A percentile compares a stretch with the other conserved stretches of the same genome.
phyloP scores from a whole-genome alignment of 2,888 invertebrate genomes.

The Nomada fucata region DNA sequence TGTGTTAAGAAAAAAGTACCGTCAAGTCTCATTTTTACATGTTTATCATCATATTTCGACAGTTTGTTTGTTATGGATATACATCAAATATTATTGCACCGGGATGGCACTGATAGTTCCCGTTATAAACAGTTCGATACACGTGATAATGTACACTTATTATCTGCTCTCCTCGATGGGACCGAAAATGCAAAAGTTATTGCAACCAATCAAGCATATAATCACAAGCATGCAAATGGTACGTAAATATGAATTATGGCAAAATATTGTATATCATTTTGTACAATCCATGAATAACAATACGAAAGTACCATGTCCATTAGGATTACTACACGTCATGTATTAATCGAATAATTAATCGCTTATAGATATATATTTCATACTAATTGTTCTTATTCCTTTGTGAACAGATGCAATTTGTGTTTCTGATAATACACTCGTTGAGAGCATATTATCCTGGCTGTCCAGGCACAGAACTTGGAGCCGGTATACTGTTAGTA shows the following conservation, averaged over 20 bases:
- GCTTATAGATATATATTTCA: background rate
- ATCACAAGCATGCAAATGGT: constrained; percentile 88
- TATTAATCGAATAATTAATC: background rate
- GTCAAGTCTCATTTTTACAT: constrained; percentile 85
- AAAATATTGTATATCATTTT: too few species aligned
- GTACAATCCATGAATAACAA: too few species aligned
- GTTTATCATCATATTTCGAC: constrained; percentile 89
- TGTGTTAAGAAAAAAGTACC: constrained; percentile 88
- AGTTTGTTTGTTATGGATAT: constrained; percentile 86
- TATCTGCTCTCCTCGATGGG: constrained; percentile 87
- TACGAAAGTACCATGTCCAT: background rate
- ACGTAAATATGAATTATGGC: background rate
- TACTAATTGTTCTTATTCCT: background rate
- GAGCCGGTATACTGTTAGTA: constrained; percentile 82
- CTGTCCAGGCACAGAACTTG: accelerated
- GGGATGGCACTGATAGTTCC: constrained; percentile 87
- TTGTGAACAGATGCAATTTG: constrained; percentile 35
- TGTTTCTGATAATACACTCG: background rate
- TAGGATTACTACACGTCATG: background rate
- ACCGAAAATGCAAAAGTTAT: background rate
- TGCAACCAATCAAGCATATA: constrained; percentile 85
- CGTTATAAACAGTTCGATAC: constrained; percentile 88
- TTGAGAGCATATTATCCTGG: background rate
- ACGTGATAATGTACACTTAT: constrained; percentile 91
- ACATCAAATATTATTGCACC: constrained; percentile 87